Evolutionary conservation across 1,140 invertebrate genomes (phyloP).

Genomic region (Helicoverpa armigera): DNA sequence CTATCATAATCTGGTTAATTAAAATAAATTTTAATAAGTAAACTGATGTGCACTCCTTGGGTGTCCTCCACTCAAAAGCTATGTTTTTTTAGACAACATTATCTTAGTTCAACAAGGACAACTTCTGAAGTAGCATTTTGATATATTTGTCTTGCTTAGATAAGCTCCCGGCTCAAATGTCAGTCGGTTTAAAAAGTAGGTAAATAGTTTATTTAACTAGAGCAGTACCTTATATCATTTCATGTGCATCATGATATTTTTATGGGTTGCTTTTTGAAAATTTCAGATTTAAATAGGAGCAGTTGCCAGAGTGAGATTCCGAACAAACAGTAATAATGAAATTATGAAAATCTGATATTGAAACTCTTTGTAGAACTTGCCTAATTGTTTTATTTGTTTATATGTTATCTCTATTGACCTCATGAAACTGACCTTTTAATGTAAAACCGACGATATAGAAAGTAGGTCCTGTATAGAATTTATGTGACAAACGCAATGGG

Average conservation of each 20-base stretch:
- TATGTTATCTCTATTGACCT: neutral
- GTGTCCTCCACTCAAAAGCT: slow-evolving; percentile 66
- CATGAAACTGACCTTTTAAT: neutral
- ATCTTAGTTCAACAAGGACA: slow-evolving; percentile 67
- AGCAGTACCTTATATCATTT: neutral
- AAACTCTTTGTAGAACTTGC: neutral
- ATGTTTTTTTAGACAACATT: slow-evolving; percentile 66
- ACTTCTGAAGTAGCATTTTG: slow-evolving; percentile 77
- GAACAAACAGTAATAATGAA: too few relatives aligned
- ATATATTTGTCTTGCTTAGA: slow-evolving; percentile 66
- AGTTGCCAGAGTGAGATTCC: too few relatives aligned
- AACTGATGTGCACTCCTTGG: slow-evolving; percentile 52
- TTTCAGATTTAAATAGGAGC: too few relatives aligned
- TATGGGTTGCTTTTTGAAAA: too few relatives aligned
- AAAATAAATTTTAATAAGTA: neutral
- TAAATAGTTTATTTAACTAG: slow-evolving; percentile 12
- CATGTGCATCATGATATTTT: too few relatives aligned
- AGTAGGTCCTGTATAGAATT: neutral
- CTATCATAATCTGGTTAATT: neutral
- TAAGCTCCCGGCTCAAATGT: slow-evolving; percentile 53
- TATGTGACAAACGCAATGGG: neutral
- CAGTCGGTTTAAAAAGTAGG: slow-evolving; percentile 6
- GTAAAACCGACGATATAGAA: neutral
- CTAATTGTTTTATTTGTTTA: neutral
- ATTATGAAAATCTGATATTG: too few relatives aligned